These are phyloP conservation scores for Machimus atricapillus DNA, from an alignment of 2,888 invertebrate genomes.

Conservation along the genomic window DNA sequence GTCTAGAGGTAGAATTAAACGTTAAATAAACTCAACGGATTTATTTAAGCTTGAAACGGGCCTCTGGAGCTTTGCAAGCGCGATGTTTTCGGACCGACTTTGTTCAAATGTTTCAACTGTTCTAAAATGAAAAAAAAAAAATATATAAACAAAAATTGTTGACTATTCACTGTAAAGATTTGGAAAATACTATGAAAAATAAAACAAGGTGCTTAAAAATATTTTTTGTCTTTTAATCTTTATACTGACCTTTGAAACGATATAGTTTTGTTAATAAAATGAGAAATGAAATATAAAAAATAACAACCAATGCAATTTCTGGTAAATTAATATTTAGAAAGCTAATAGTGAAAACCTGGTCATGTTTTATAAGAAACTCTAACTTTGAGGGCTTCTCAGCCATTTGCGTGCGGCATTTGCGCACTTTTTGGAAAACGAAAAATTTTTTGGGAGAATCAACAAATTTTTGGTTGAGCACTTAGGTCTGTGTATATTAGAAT, in stretches of 20 bases:
- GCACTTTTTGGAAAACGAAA: too few species aligned
- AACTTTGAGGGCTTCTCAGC: too few species aligned
- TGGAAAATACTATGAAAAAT: conserved; percentile 24
- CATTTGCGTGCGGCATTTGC: too few species aligned
- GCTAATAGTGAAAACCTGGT: too few species aligned
- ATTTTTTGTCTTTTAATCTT: not conserved
- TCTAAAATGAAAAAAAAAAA: not conserved
- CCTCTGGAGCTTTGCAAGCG: conserved; percentile 50
- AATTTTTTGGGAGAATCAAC: too few species aligned
- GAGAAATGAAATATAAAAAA: not conserved
- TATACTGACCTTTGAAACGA: not conserved
- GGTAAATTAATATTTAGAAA: too few species aligned
- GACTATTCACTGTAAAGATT: conserved; percentile 5
- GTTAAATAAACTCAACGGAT: not conserved
- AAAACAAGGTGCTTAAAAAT: conserved; percentile 36
- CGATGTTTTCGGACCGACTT: not conserved
- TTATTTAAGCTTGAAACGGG: conserved; percentile 44
- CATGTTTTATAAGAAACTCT: too few species aligned
- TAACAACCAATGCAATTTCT: too few species aligned
- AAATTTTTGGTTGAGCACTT: too few species aligned
- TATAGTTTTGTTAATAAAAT: not conserved
- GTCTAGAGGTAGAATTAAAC: not conserved
- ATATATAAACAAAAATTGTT: not conserved
- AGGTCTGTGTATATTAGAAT: too few species aligned
- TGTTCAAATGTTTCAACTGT: not conserved